Evolutionary conservation across 2,888 invertebrate genomes (phyloP), one percentile per base, ranked within the genome.

Genomic region (Limenitis camilla): DNA sequence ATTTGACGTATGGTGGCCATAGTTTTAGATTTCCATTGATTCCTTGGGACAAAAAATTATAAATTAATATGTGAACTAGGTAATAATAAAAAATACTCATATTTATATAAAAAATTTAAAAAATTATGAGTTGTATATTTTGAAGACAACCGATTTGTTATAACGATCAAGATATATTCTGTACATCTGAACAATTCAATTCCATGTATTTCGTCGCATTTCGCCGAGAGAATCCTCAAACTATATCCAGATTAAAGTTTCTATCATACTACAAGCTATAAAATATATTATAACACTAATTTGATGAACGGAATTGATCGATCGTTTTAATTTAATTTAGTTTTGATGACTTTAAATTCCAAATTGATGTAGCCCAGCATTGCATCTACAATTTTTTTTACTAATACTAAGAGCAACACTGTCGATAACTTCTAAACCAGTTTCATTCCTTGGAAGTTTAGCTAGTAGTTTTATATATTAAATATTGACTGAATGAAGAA

Each of bases 161-260:
- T 56, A 55, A 35, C 39, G 29, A 35, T 32, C n/a, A 36, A 46
- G 49, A 52, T 49, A 49, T 51, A 41, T 44, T 46, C 43, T 42
- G 38, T 49, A 47, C 42, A 46, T 30, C 45, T 46, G 49, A 49
- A 49, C 52, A 52, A 57, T 53, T 51, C 53, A 56, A 51, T 55
- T 57, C 36, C 32, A 42, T 43, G 52, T 51, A 52, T 55, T 57
- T 49, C 52, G 52, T 49, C 49, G 55, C 43, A 53, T 49, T 53
- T 32, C 35, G 40, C 28, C 35, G n/a, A 49, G 52, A 38, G 52
- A 57, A 47, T 49, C 49, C 42, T 57, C 52, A 19, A 57, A 55
- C 52, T 52, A 55, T 51, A 49, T 40, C 49, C 57, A 57, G 55
- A 57, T 57, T 57, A 57, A 57, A 39, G 57, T 36, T 41, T 8